Conservation (phyloP, 2,797 vertebrate genomes). For the Steatocranus sp. region DNA sequence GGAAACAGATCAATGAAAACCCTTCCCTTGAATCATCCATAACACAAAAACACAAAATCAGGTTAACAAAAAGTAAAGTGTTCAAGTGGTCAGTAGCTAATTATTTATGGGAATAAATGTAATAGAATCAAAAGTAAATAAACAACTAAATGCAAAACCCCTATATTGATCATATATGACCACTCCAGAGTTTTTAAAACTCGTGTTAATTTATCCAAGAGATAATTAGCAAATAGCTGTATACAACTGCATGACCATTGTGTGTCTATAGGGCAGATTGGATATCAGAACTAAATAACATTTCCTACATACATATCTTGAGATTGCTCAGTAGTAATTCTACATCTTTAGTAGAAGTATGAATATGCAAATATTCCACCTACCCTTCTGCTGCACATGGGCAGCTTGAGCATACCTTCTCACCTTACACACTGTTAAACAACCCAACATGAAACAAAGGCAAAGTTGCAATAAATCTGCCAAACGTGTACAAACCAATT, state of each 20-base stretch:
- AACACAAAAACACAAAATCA: conserved; percentile 57
- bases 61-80: background rate
- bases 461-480: background rate
- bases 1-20: conserved; percentile 69
- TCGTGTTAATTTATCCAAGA: background rate
- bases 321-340: background rate
- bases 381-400: background rate
- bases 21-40: conserved; percentile 57
- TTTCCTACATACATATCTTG: background rate
- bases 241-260: background rate
- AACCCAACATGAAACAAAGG: background rate
- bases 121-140: background rate
- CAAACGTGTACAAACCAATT: background rate
- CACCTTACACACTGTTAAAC: background rate
- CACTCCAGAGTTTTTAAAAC: background rate
- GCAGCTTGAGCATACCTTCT: background rate
- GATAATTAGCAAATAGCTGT: background rate
- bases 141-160: background rate
- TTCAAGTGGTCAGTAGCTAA: background rate
- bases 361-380: background rate
- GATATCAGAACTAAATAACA: background rate
- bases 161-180: background rate
- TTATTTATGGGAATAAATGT: background rate
- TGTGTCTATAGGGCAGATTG: background rate
- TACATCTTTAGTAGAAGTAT: background rate